A percentile compares a stretch with the other conserved stretches of the same genome.
phyloP scores from a whole-genome alignment of 2,113 vertebrate genomes.

The Cinclus cinclus region DNA sequence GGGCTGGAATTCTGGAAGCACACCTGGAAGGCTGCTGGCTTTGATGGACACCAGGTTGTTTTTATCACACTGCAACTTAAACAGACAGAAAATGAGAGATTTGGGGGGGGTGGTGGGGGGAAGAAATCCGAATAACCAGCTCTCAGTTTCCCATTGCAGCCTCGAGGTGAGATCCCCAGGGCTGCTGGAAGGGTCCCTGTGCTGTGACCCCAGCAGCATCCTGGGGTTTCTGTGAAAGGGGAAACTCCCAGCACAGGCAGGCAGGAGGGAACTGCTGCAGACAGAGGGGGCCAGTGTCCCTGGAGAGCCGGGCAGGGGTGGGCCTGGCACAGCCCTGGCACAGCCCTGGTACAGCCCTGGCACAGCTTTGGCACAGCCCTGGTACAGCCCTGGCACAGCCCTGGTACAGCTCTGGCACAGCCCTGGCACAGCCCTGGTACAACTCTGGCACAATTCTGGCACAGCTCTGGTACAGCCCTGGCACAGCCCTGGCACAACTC shows the following conservation, averaged over 20 bases:
- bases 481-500: too few relatives aligned
- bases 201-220: background rate
- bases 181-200: background rate
- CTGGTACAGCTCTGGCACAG: background rate
- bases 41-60: background rate
- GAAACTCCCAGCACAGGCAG: background rate
- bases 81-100: background rate
- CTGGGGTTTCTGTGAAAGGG: background rate
- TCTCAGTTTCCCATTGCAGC: fast-evolving
- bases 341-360: background rate
- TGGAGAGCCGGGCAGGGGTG: background rate
- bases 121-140: fast-evolving
- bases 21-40: background rate
- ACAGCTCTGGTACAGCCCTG: too few relatives aligned
- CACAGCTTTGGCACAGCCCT: background rate
- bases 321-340: background rate
- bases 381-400: background rate
- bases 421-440: background rate
- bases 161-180: background rate
- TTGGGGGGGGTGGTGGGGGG: fast-evolving
- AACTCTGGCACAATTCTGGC: too few relatives aligned
- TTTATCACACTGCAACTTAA: background rate
- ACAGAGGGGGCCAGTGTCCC: background rate
- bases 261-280: background rate
- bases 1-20: background rate